Percentiles rank a stretch among this genome's conserved stretches.
Evolutionary conservation across 2,888 invertebrate species (phyloP).

Genomic region (Lypha dubia): DNA sequence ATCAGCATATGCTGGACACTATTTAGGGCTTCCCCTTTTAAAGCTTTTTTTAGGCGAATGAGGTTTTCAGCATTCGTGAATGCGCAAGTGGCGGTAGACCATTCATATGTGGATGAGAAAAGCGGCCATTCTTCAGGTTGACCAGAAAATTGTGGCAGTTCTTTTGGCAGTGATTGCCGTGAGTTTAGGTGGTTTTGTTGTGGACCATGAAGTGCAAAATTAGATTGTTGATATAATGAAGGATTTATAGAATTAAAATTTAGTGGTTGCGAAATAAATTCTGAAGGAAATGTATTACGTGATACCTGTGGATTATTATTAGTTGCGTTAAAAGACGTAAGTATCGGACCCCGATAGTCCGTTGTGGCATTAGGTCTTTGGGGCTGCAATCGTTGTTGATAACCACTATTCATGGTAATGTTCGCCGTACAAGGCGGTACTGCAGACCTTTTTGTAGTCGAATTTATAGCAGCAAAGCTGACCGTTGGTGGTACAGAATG

Average conservation of each 20-base stretch:
- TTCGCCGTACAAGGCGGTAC: no score
- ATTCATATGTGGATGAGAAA: no score
- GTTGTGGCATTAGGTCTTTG: background rate
- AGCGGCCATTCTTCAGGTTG: no score
- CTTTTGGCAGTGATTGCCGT: slow-evolving; percentile 48
- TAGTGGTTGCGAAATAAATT: no score
- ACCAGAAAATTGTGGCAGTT: no score
- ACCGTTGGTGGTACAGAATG: slow-evolving; percentile 7
- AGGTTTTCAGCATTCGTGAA: background rate
- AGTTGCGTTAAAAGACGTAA: background rate
- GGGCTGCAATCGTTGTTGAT: slow-evolving; percentile 8
- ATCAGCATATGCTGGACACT: no score
- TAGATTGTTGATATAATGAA: no score
- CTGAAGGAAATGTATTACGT: background rate
- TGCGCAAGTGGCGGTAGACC: background rate
- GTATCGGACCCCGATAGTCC: background rate
- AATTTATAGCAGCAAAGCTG: no score
- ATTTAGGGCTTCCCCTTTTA: no score
- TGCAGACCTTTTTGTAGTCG: no score
- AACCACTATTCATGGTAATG: no score
- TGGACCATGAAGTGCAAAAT: background rate
- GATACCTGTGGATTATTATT: background rate
- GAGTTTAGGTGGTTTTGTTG: background rate
- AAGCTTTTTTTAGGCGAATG: background rate
- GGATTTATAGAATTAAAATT: no score